Evolutionary conservation across 2,113 vertebrate genomes (phyloP), one percentile per base, ranked within the genome.

Genomic region (Stegostoma tigrinum): DNA sequence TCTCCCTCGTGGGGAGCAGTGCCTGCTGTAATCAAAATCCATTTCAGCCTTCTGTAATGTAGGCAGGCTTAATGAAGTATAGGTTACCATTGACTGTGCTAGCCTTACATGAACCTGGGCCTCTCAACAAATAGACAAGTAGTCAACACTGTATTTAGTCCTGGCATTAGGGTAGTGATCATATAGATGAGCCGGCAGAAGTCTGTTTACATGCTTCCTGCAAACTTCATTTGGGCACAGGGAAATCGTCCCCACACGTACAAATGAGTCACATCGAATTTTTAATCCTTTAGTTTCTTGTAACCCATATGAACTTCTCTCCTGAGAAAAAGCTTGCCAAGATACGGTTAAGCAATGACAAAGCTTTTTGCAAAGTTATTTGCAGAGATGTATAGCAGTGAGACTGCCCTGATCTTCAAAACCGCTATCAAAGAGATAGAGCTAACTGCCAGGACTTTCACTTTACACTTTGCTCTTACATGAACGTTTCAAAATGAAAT

Each of bases 371-470:
- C 19, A 2, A 17, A 38, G 55, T n/a, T n/a, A 64, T 34, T 38
- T n/a, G 17, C 89, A 23, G 30, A 93, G 89, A 61, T 0, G 7
- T 93, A 21, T 30, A 24, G 45, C 85, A 87, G 45, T 52, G 48
- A 48, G 85, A 27, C 85, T 91, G 15, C 15, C 1, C 61, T 93
- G 89, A 66, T 19, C 38, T 34, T 38, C 61, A 17, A 66, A n/a
- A 61, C 61, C 61, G 8, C 61, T 5, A 66, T 66, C 61, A 67
- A 30, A 34, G 15, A 7, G 61, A 93, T 23, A 61, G 6, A 93
- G 89, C 64, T 93, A 23, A 93, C n/a, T 6, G 34, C n/a, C 61
- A 93, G 89, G 17, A 93, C 55, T 66, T 91, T 66, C 89, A 91
- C 30, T 91, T 64, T 38, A 55, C 89, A 64, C 14, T 4, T 5